These are phyloP conservation scores for Carterocephalus palaemon DNA, from an alignment of 2,888 invertebrate genomes.

Conservation along the genomic window DNA sequence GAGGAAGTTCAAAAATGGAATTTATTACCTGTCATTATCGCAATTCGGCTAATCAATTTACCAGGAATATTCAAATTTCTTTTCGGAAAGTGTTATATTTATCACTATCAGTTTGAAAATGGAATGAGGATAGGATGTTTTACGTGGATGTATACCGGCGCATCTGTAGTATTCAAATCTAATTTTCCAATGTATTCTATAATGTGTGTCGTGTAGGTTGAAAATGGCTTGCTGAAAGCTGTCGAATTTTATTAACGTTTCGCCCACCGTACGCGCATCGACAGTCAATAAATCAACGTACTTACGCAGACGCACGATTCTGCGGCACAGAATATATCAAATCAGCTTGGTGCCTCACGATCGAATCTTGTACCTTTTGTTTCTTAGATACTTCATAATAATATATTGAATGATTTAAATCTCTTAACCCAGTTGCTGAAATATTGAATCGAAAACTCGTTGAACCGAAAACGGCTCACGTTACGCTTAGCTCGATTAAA, in stretches of 20 bases:
- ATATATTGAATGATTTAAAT: conserved; percentile 48
- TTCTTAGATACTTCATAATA: conserved; percentile 41
- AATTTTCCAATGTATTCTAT: conserved; percentile 9
- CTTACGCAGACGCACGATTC: conserved; percentile 63
- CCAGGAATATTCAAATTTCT: conserved; percentile 28
- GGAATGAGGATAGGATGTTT: conserved; percentile 28
- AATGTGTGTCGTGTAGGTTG: conserved; percentile 9
- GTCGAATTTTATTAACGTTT: conserved; percentile 30
- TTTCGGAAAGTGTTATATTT: conserved; percentile 42
- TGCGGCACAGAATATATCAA: conserved; percentile 66
- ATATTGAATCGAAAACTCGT: conserved; percentile 18
- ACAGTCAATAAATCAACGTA: conserved; percentile 63
- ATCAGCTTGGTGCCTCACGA: conserved; percentile 77
- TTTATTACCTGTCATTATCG: conserved; percentile 64
- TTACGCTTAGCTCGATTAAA: conserved; percentile 13
- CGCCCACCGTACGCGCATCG: conserved; percentile 37
- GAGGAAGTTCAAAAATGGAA: conserved; percentile 43
- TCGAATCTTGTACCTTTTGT: conserved; percentile 57
- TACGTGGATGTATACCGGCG: conserved; percentile 8
- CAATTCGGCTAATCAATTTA: conserved; percentile 60
- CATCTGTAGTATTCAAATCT: background rate
- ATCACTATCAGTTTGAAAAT: conserved; percentile 40
- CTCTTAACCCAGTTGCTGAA: conserved; percentile 53
- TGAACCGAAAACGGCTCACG: conserved; percentile 15
- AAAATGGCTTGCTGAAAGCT: conserved; percentile 18